Evolutionary conservation across 1,140 invertebrate genomes (phyloP).

Genomic region (Papilio aristodemus): DNA sequence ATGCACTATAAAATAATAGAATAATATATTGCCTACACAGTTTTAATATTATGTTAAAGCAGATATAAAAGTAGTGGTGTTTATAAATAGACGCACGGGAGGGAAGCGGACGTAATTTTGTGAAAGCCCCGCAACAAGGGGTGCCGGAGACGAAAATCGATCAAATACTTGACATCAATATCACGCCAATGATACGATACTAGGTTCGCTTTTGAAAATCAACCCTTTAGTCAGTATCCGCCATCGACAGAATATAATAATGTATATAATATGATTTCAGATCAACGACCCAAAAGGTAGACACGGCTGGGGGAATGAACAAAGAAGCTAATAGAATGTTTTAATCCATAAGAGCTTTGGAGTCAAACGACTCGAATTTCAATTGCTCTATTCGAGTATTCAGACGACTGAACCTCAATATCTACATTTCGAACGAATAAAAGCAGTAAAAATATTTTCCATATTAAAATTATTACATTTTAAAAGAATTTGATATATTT

Average conservation of each 20-base stretch:
- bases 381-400: conserved; percentile 12
- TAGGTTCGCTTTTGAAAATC: background rate
- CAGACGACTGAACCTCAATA: background rate
- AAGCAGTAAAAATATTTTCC: too few relatives aligned
- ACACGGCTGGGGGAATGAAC: conserved; percentile 11
- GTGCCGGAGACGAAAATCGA: conserved; percentile 8
- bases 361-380: conserved; percentile 33
- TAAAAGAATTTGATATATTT: too few relatives aligned
- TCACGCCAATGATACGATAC: background rate
- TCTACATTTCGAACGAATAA: too few relatives aligned
- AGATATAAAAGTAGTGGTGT: background rate
- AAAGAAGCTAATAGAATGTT: conserved; percentile 34
- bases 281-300: conserved; percentile 24
- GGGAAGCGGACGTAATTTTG: conserved; percentile 5
- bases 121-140: conserved; percentile 1
- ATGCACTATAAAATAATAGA: too few relatives aligned
- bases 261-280: too few relatives aligned
- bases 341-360: conserved; percentile 26
- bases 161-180: conserved; percentile 9
- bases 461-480: too few relatives aligned
- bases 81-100: background rate
- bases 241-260: too few relatives aligned
- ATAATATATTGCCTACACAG: background rate
- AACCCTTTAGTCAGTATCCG: background rate
- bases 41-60: background rate